Evolutionary conservation across 2,113 vertebrate species (phyloP), one percentile per base, ranked within the genome.

Genomic region (Callipepla squamata): DNA sequence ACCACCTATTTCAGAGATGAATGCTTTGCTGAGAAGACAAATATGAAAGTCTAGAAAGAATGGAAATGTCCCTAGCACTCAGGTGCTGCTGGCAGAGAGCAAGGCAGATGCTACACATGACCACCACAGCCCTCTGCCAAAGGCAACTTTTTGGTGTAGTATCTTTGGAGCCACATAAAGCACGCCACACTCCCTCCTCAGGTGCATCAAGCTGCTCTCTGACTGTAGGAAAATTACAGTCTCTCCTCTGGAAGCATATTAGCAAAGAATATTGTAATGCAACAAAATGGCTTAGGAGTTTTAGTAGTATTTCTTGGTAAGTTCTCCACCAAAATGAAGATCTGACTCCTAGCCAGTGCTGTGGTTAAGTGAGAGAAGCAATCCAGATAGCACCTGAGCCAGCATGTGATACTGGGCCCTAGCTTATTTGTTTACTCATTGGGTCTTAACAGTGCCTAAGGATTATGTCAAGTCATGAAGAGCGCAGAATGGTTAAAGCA

Each of bases 111-210:
- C 42, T 25, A 18, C 11, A 72, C 0, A 0, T 30, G 21, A 51
- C 63, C 55, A 92, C 74, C 75, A 74, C 3, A 1, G 87, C 77
- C 83, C 66, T 85, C 69, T n/a, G 20, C 61, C 87, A 62, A 89
- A 96, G 87, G 89, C 94, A 93, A 78, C 83, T 84, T 95, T 95
- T 95, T 96, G 89, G 95, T 94, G 89, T 34, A 50, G 58, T 30
- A 93, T 89, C 90, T 97, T 95, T 96, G 89, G 85, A 93, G 61
- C 72, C 28, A 44, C 38, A 55, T 66, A 61, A 55, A 92, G 57
- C 92, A 96, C 91, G 83, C 40, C 70, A 82, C 1, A 57, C 47
- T 25, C 22, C 47, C 40, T 63, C 26, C 63, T 65, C 44, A 63
- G 40, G 34, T 36, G 30, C 36, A 28, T 50, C 34, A 26, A 51